Evolutionary conservation across 2,888 invertebrate species (phyloP).

Genomic region (Sinodicranocentrus sp.): DNA sequence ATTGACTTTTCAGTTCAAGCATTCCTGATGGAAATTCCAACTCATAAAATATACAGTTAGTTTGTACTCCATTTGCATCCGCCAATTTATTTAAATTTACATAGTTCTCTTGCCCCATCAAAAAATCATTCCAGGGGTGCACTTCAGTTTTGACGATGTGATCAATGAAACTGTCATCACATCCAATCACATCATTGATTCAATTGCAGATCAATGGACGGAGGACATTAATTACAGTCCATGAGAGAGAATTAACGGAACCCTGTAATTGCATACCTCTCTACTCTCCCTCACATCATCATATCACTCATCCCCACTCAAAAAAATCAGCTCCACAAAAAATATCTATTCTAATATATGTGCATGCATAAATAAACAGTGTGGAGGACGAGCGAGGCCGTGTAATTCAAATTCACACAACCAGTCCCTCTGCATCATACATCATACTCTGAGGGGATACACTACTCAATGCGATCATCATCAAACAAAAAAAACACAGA

Average conservation of each 20-base stretch:
- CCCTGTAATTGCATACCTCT: slow-evolving; percentile 23
- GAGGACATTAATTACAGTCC: slow-evolving; percentile 50
- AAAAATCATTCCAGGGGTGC: too few relatives aligned
- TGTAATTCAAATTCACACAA: slow-evolving; percentile 40
- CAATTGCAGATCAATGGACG: slow-evolving; percentile 40
- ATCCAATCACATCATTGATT: not conserved
- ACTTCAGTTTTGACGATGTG: not conserved
- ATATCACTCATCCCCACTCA: not conserved
- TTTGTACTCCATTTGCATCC: too few relatives aligned
- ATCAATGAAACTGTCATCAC: not conserved
- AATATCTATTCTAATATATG: slow-evolving; percentile 24
- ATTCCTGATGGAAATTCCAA: too few relatives aligned
- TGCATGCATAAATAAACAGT: slow-evolving; percentile 62
- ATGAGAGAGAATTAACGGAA: slow-evolving; percentile 50
- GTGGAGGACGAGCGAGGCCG: slow-evolving; percentile 40
- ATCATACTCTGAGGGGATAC: not conserved
- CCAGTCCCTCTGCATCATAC: not conserved
- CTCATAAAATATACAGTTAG: too few relatives aligned
- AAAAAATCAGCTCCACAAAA: not conserved
- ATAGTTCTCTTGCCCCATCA: too few relatives aligned
- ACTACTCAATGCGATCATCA: too few relatives aligned
- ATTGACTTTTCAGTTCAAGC: too few relatives aligned
- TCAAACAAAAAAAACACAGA: slow-evolving; percentile 54
- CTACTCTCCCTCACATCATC: not conserved
- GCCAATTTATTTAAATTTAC: too few relatives aligned